phyloP scores from a whole-genome alignment of 2,888 invertebrate species.

The Orthosia gothica region DNA sequence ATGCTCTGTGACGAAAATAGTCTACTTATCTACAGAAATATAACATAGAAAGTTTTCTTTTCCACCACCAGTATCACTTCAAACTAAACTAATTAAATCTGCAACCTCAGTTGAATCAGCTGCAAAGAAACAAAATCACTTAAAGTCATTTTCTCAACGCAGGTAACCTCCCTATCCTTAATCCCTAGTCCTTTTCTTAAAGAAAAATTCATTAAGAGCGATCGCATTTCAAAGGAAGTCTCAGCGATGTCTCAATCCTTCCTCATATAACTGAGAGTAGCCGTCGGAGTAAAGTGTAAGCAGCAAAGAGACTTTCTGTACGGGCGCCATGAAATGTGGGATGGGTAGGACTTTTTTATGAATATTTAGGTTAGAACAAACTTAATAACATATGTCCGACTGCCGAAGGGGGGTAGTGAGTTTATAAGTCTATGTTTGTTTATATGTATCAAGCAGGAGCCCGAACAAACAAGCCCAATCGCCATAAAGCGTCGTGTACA shows the following conservation, averaged over 20 bases:
- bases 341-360: neutral
- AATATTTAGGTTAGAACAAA: no score
- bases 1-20: no score
- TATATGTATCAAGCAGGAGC: no score
- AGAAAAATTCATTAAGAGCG: slow-evolving; percentile 67
- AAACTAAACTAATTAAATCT: slow-evolving; percentile 34
- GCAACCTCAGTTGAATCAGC: slow-evolving; percentile 23
- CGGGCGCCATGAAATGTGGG: slow-evolving; percentile 21
- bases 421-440: no score
- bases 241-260: slow-evolving; percentile 63
- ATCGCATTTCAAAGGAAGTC: slow-evolving; percentile 58
- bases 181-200: slow-evolving; percentile 52
- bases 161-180: slow-evolving; percentile 24
- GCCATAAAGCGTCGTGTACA: no score
- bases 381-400: no score
- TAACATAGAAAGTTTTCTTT: no score
- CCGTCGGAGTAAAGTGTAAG: slow-evolving; percentile 54
- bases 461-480: no score
- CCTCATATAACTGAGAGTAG: slow-evolving; percentile 56
- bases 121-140: slow-evolving; percentile 42
- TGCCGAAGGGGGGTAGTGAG: no score
- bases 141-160: slow-evolving; percentile 25
- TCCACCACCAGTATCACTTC: no score
- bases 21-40: no score
- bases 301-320: slow-evolving; percentile 47